A percentile compares a stretch with the other conserved stretches of the same genome.
phyloP scores from a whole-genome alignment of 2,797 vertebrate genomes.

The Poeciliopsis turneri region DNA sequence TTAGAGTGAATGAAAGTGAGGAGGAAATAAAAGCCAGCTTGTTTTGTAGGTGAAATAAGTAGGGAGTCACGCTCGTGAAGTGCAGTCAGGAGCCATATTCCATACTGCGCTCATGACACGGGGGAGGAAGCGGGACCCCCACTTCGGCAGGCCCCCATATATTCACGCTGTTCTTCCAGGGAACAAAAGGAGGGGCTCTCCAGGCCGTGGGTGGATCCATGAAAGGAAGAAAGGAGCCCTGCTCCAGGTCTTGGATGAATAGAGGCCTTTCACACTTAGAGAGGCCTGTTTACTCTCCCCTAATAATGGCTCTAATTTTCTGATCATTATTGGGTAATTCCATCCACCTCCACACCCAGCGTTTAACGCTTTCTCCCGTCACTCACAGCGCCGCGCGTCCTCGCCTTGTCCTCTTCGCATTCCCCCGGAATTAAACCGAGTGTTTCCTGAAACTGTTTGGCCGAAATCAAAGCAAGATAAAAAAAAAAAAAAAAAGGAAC shows the following conservation, averaged over 20 bases:
- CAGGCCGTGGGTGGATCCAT: conserved; percentile 79
- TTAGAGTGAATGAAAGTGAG: conserved; percentile 13
- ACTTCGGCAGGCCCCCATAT: conserved; percentile 45
- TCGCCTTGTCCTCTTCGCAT: conserved; percentile 33
- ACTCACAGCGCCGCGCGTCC: conserved; percentile 51
- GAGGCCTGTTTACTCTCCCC: conserved; percentile 85
- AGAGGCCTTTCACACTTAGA: conserved; percentile 81
- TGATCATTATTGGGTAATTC: conserved; percentile 86
- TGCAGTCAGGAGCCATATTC: conserved; percentile 44
- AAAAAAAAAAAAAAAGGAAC: too few species aligned
- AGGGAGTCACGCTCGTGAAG: not conserved
- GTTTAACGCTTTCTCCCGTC: conserved; percentile 68
- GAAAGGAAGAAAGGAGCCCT: conserved; percentile 77
- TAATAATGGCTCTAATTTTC: conserved; percentile 86
- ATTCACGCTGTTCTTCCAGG: conserved; percentile 77
- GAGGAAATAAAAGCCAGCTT: not conserved
- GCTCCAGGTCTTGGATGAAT: conserved; percentile 81
- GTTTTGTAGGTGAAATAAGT: conserved; percentile 4
- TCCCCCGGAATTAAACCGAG: conserved; percentile 19
- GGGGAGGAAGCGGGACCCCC: conserved; percentile 46
- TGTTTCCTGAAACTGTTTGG: conserved; percentile 19
- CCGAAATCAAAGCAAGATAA: not conserved
- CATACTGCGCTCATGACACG: conserved; percentile 31
- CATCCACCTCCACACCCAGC: conserved; percentile 71
- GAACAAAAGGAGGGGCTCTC: conserved; percentile 78